Conservation (phyloP, 2,888 invertebrate genomes). For the Zelleria hepariella region DNA sequence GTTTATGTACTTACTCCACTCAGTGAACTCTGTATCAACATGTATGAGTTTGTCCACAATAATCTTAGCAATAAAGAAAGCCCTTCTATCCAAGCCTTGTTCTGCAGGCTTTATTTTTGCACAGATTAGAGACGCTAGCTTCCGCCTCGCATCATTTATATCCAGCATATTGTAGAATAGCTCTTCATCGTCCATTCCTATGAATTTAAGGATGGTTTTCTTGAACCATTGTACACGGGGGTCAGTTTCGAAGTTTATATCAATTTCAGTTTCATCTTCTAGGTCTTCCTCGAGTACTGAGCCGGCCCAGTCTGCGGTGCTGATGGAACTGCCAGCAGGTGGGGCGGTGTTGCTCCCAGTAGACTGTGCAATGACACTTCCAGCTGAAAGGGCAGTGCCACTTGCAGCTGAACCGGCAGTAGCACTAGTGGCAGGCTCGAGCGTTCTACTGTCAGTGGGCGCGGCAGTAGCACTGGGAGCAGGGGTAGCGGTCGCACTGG, state of each 20-base stretch:
- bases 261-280: not conserved
- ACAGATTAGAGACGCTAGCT: conserved; percentile 32
- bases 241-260: conserved; percentile 44
- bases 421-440: too few relatives aligned
- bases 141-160: conserved; percentile 64
- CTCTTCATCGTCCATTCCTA: conserved; percentile 69
- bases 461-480: not conserved
- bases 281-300: not conserved
- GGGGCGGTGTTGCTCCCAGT: not conserved
- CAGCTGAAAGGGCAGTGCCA: too few relatives aligned
- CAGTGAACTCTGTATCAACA: conserved; percentile 82
- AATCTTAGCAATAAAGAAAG: conserved; percentile 78
- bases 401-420: too few relatives aligned
- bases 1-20: conserved; percentile 75
- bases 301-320: not conserved
- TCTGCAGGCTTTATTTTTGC: conserved; percentile 42
- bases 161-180: conserved; percentile 73
- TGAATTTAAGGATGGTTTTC: conserved; percentile 70
- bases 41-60: conserved; percentile 77
- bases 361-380: too few relatives aligned
- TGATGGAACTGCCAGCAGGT: not conserved
- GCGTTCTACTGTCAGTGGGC: too few relatives aligned
- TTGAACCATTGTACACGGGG: conserved; percentile 79
- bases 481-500: not conserved
- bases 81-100: conserved; percentile 62